These are phyloP conservation scores for Aphidius gifuensis DNA, from an alignment of 1,140 invertebrate species.

Conservation along the genomic window DNA sequence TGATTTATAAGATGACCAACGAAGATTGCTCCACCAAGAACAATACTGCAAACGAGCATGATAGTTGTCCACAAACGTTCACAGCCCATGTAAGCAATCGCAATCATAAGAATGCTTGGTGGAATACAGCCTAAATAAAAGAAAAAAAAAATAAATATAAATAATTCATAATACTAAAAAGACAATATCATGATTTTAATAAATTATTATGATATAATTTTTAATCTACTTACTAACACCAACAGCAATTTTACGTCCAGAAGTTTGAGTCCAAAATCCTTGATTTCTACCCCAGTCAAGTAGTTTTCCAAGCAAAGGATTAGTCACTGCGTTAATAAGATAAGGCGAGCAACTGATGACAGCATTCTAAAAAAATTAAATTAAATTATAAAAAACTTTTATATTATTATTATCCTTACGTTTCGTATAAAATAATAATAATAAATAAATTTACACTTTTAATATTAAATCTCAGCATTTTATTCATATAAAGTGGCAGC, in stretches of 20 bases:
- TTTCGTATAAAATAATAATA: not conserved
- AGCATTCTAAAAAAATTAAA: conserved; percentile 59
- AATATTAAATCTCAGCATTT: conserved; percentile 84
- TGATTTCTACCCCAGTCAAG: conserved; percentile 64
- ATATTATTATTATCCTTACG: not conserved
- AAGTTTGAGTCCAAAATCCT: conserved; percentile 62
- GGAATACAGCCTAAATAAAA: conserved; percentile 59
- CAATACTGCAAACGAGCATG: conserved; percentile 69
- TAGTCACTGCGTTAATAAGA: conserved; percentile 68
- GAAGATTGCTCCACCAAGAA: conserved; percentile 77
- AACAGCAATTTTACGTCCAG: conserved; percentile 66
- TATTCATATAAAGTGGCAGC: conserved; percentile 88
- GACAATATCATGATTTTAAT: not conserved
- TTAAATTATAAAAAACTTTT: not conserved
- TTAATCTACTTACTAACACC: conserved; percentile 57
- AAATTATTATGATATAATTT: not conserved
- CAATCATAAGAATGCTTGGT: conserved; percentile 64
- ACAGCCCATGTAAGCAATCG: conserved; percentile 69
- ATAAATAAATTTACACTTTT: conserved; percentile 60
- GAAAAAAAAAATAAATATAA: not conserved
- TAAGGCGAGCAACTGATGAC: conserved; percentile 68
- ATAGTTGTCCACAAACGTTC: conserved; percentile 63
- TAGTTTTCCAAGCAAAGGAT: conserved; percentile 60
- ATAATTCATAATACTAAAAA: not conserved
- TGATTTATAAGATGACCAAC: conserved; percentile 81